A percentile compares a stretch with the other conserved stretches of the same genome.
Evolutionary conservation across 2,113 vertebrate species (phyloP).

Genomic region (Merops nubicus): DNA sequence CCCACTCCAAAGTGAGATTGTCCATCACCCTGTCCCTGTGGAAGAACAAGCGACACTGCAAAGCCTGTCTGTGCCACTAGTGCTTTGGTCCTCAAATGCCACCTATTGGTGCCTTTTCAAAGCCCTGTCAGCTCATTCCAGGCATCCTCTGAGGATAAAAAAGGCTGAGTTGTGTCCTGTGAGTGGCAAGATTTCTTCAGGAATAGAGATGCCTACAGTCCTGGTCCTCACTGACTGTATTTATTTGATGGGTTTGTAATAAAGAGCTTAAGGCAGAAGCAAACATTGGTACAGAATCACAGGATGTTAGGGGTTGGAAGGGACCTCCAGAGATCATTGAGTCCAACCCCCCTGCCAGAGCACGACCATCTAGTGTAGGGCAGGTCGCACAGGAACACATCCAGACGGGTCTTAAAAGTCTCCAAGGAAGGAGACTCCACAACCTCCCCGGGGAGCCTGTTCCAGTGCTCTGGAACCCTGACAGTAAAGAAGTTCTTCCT

Average conservation of each 20-base stretch:
- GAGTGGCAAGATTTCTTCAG: not conserved
- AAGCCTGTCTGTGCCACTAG: not conserved
- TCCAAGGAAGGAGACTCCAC: no score
- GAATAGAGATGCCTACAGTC: not conserved
- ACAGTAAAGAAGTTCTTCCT: no score
- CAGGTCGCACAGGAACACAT: no score
- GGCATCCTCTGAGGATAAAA: not conserved
- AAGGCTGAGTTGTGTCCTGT: not conserved
- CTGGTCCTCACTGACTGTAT: no score
- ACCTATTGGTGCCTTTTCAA: not conserved
- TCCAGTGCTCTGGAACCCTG: no score
- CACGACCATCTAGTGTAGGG: no score
- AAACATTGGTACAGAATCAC: not conserved
- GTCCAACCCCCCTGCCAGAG: no score
- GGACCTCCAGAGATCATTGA: no score
- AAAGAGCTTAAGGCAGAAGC: not conserved
- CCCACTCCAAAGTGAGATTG: not conserved
- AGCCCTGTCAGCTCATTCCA: accelerated
- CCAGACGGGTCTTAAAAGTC: no score
- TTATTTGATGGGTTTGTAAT: not conserved
- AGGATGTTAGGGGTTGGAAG: no score
- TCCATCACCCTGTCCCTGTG: not conserved
- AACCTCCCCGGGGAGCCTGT: no score
- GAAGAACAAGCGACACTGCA: not conserved
- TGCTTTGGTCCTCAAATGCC: not conserved